Evolutionary conservation across 2,888 invertebrate genomes (phyloP), one percentile per base, ranked within the genome.

Genomic region (Dryobotodes eremita): DNA sequence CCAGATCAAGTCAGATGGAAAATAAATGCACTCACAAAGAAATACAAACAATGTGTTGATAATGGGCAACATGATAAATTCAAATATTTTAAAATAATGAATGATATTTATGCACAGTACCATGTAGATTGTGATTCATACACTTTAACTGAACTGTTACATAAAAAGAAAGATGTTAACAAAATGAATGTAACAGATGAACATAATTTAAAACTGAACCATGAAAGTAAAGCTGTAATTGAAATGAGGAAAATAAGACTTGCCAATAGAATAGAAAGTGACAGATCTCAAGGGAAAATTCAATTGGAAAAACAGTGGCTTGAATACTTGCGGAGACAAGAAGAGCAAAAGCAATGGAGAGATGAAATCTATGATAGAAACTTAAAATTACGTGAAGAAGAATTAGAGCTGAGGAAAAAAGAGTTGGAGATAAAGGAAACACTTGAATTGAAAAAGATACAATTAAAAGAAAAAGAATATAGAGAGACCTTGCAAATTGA

Each of bases 1-100:
- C 90, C 94, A 17, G 92, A 94, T 79, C 94, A 94, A 89, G 92
- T 94, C 1, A 87, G 94, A 73, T 94, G 94, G 94, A 94, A 94
- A 89, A 93, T 94, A 79, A 94, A 94, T 91, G 94, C 94, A 59
- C 88, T 94, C 6, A 93, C 94, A 80, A 93, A 92, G 75, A 93
- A 92, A 85, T 94, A 94, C 69, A 94, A 94, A 80, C 92, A 91
- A 71, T 92, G 93, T 75, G 80, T 94, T 77, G 91, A 93, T 70
- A 91, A 80, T 78, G 93, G 92, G 0, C 89, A 90, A 64, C 89
- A 91, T 84, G 90, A 90, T 36, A 93, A 90, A 80, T 94, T 94
- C 72, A 92, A 91, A 86, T 94, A 93, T 85, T 94, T 92, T 71
- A 92, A 91, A 80, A 90, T 91, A 88, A 92, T 94, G 91, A 90